Percentiles rank a stretch among this genome's conserved stretches.
phyloP scores from a whole-genome alignment of 30 jellyfish, hydroid and myxozoan species.

The Hydra vulgaris region DNA sequence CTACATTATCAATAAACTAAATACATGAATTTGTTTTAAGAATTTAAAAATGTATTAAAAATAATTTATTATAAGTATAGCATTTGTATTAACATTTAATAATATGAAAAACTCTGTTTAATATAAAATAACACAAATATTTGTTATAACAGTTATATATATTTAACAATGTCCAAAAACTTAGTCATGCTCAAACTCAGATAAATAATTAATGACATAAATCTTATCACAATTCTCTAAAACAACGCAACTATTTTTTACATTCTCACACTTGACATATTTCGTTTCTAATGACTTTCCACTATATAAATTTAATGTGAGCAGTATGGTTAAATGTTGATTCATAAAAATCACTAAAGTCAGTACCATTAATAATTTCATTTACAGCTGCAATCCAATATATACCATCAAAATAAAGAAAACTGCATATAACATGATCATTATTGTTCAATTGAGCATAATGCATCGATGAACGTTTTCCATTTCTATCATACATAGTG shows the following conservation, averaged over 20 bases:
- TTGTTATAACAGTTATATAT: neutral
- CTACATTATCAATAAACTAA: neutral
- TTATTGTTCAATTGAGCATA: too few species aligned
- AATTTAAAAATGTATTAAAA: too few species aligned
- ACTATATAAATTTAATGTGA: neutral
- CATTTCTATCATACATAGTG: too few species aligned
- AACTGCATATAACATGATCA: too few species aligned
- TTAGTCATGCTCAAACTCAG: neutral
- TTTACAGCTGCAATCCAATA: too few species aligned
- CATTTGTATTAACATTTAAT: neutral
- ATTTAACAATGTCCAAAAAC: neutral
- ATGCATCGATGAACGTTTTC: too few species aligned
- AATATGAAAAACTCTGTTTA: too few species aligned
- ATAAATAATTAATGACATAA: neutral
- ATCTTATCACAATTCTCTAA: neutral
- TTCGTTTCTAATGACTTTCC: neutral
- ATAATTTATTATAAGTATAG: neutral
- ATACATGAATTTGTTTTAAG: neutral
- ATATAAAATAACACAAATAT: neutral
- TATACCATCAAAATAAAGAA: too few species aligned
- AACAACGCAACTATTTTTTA: neutral
- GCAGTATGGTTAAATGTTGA: too few species aligned
- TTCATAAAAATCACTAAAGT: neutral
- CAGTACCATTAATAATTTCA: neutral
- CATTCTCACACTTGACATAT: neutral